Base-by-base conservation (phyloP, 64 coral and sea anemone genomes). In the Porites lutea region DNA sequence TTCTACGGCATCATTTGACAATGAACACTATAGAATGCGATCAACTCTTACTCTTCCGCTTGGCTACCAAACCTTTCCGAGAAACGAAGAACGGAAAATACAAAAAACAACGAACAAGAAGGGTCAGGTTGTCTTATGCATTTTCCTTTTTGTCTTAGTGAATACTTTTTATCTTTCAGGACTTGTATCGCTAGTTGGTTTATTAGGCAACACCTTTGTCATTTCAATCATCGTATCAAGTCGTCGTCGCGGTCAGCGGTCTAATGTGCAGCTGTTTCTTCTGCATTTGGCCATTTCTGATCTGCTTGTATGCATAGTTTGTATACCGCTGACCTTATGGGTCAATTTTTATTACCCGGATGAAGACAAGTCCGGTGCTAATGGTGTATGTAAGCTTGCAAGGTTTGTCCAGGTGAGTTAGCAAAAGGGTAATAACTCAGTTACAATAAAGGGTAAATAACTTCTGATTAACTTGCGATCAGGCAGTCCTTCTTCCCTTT, bases 281-380 rank as follows among this genome's bases (percentile, higher is more conserved):
- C 54, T 94, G 20, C 95, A 97, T 74, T 63, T 97, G 59, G 92
- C 95, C 2, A 65, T 97, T 46, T 94, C 95, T 8, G 95, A 97
- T 68, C 89, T 97, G 68, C 88, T 97, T 0, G 91, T 97, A 8
- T 97, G 95, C 13, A 55, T 85, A 47, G 82, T 97, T 9, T 94
- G 92, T 71, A 97, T 97, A 70, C 95, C 95, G 8, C 88, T 97
- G 64, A 97, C 95, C 23, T 76, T 97, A 82, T 66, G 87, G 58
- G 45, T 90, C 0, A 97, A 88, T 77, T 97, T 94, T 51, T 65
- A 94, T 21, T 51, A 92, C 1, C 82, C 88, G 48, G 80, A 94
- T 49, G 71, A 88, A 22, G 69, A 86, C 27, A 88, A 73, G 16
- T 19, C 62, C 0, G 83, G 67, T n/a, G 89, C 88, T 52, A 72